Conservation (phyloP, 2,113 vertebrate genomes). For the Columbina picui region DNA sequence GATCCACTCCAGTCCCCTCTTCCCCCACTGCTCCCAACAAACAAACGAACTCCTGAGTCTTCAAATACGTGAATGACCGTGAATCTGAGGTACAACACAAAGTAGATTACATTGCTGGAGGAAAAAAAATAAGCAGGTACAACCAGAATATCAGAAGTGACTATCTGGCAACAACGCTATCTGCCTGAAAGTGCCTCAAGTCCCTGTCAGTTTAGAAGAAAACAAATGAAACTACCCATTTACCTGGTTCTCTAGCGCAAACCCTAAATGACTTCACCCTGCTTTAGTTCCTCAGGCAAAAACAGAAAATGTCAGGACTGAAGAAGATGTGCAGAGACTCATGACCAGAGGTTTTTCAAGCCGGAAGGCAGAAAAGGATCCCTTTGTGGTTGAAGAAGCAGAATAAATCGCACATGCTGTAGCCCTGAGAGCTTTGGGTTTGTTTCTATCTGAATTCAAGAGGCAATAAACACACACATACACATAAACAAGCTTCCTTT, state of each 20-base stretch:
- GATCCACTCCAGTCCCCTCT: background rate
- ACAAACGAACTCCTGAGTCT: accelerated
- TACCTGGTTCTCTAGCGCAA: background rate
- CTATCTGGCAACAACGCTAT: background rate
- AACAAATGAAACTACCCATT: conserved; percentile 10
- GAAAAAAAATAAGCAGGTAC: conserved; percentile 2
- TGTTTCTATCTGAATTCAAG: background rate
- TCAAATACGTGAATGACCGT: background rate
- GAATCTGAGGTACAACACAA: background rate
- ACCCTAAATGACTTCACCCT: background rate
- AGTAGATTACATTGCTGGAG: background rate
- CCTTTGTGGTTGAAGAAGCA: background rate
- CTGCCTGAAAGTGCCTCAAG: background rate
- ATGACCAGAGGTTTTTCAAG: background rate
- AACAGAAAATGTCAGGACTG: background rate
- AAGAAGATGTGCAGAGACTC: background rate
- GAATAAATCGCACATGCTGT: background rate
- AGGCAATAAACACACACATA: background rate
- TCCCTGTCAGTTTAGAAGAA: background rate
- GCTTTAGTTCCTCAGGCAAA: background rate
- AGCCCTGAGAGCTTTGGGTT: background rate
- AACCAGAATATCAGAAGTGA: background rate
- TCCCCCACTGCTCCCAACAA: accelerated
- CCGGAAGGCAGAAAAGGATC: background rate
- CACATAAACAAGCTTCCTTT: background rate